These are phyloP conservation scores for Cranoglanis bouderius DNA, from an alignment of 2,113 vertebrate species.

Conservation along the genomic window DNA sequence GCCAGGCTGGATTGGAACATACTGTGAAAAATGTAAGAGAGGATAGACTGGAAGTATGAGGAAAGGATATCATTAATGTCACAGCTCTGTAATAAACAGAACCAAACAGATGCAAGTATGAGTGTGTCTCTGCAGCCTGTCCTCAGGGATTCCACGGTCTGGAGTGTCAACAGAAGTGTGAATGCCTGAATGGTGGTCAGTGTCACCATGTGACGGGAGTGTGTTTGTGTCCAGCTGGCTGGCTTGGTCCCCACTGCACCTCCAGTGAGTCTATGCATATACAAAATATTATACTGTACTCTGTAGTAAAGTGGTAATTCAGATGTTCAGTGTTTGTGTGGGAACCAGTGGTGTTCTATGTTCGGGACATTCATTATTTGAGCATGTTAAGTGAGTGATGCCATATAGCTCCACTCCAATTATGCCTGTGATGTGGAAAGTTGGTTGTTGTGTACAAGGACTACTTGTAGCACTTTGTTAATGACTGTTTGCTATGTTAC, in stretches of 20 bases:
- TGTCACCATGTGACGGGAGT: conserved; percentile 69
- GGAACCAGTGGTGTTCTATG: conserved; percentile 13
- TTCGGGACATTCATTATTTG: neutral
- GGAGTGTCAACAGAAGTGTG: conserved; percentile 73
- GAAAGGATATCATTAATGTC: neutral
- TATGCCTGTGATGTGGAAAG: conserved; percentile 28
- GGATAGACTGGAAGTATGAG: neutral
- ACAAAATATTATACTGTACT: conserved; percentile 2
- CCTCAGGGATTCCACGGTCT: conserved; percentile 78
- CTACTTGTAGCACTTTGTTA: neutral
- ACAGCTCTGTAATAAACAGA: neutral
- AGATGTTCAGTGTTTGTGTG: conserved; percentile 32
- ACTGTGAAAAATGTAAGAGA: conserved; percentile 76
- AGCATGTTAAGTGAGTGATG: conserved; percentile 16
- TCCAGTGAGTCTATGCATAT: conserved; percentile 65
- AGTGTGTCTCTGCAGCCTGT: conserved; percentile 68
- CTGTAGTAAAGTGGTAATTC: conserved; percentile 33
- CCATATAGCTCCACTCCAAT: neutral
- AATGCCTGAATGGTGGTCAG: conserved; percentile 68
- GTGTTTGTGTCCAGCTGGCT: conserved; percentile 73
- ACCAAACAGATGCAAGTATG: neutral
- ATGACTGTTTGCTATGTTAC: neutral
- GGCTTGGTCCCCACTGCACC: conserved; percentile 69
- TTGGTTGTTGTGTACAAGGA: conserved; percentile 13
- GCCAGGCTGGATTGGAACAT: conserved; percentile 79